phyloP scores from a whole-genome alignment of 2,113 vertebrate species.

The Petromus typicus region DNA sequence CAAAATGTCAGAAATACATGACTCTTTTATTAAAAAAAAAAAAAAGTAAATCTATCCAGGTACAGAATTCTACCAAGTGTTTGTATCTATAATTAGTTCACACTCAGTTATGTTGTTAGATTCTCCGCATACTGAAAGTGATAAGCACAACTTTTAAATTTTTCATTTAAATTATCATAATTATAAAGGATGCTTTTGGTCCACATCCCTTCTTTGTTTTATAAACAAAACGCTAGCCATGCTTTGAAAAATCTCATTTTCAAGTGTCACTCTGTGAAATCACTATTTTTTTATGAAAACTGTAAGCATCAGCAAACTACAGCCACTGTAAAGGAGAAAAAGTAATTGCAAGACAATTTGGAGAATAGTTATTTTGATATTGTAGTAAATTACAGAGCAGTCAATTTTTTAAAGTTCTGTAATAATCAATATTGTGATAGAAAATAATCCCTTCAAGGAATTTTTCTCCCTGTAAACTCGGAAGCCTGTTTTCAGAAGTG shows the following conservation, averaged over 20 bases:
- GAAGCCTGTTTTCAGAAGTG: slow-evolving; percentile 58
- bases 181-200: not conserved
- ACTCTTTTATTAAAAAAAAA: not conserved
- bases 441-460: slow-evolving; percentile 15
- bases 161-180: slow-evolving; percentile 6
- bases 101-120: not conserved
- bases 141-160: not conserved
- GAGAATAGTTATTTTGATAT: not conserved
- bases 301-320: not conserved
- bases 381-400: not conserved
- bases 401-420: not conserved
- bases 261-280: slow-evolving; percentile 21
- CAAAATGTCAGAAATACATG: slow-evolving; percentile 32
- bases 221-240: slow-evolving; percentile 3
- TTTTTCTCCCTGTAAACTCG: not conserved
- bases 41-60: not conserved
- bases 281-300: slow-evolving; percentile 36
- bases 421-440: not conserved
- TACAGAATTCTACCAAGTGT: not conserved
- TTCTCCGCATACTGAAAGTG: not conserved
- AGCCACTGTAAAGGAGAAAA: not conserved
- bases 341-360: not conserved
- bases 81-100: not conserved
- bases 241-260: slow-evolving; percentile 17
- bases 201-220: not conserved